phyloP scores from a whole-genome alignment of 2,888 invertebrate genomes.

The Stomorhina lunata region DNA sequence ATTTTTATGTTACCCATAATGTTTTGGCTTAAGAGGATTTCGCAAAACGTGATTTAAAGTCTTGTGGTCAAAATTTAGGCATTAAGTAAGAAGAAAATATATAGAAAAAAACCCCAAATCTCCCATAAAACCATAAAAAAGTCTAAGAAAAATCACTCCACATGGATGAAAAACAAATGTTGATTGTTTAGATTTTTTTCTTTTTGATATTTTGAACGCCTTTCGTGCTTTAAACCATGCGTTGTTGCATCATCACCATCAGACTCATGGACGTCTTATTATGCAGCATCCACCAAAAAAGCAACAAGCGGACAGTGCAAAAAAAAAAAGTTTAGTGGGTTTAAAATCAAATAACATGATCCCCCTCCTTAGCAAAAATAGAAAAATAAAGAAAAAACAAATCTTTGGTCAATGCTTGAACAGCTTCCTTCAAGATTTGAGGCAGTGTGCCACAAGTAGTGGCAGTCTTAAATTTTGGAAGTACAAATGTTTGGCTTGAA shows the following conservation, averaged over 20 bases:
- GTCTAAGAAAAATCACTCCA: constrained; percentile 27
- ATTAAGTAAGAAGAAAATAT: constrained; percentile 6
- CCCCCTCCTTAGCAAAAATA: constrained; percentile 25
- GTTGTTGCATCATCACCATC: constrained; percentile 62
- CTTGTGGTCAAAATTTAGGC: constrained; percentile 61
- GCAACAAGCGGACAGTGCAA: neutral
- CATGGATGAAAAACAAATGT: constrained; percentile 46
- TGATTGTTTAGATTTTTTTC: constrained; percentile 54
- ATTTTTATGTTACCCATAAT: neutral
- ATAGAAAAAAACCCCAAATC: neutral
- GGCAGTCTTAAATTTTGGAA: constrained; percentile 15
- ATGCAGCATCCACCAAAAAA: constrained; percentile 17
- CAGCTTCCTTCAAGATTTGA: constrained; percentile 8
- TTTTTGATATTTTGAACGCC: constrained; percentile 45
- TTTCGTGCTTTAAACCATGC: constrained; percentile 61
- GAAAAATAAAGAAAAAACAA: no score
- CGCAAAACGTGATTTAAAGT: constrained; percentile 59
- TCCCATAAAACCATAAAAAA: neutral
- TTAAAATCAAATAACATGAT: constrained; percentile 41
- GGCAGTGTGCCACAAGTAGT: constrained; percentile 8
- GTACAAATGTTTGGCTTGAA: constrained; percentile 10
- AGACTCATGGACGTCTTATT: constrained; percentile 26
- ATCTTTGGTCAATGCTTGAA: constrained; percentile 13
- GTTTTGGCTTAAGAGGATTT: neutral
- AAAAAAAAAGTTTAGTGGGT: constrained; percentile 44